Percentiles rank a stretch among this genome's conserved stretches.
Conservation (phyloP, 2,113 vertebrate genomes). For the Ivindomyrus marchei region DNA sequence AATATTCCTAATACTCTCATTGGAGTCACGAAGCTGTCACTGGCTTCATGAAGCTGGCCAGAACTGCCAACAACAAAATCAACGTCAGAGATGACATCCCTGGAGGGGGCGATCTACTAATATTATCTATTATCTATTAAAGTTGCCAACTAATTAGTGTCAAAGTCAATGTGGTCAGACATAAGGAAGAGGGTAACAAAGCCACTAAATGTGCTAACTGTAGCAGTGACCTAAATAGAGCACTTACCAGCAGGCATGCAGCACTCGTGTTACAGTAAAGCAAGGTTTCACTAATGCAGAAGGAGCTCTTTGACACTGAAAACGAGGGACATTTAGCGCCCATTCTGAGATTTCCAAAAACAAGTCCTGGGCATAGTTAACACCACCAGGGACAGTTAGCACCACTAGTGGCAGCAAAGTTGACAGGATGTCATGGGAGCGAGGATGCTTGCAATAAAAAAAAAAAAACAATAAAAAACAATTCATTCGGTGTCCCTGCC, state of each 20-base stretch:
- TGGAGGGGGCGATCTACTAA: neutral
- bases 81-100: neutral
- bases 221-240: constrained; percentile 60
- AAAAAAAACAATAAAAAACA: neutral
- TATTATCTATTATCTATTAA: no score
- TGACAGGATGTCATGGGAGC: neutral
- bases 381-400: neutral
- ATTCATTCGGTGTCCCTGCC: neutral
- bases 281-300: constrained; percentile 37
- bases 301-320: neutral
- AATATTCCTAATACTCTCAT: neutral
- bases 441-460: neutral
- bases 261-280: constrained; percentile 53
- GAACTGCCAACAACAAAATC: neutral
- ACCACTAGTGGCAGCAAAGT: neutral
- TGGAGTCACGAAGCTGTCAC: neutral
- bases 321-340: constrained; percentile 1
- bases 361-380: neutral
- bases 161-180: neutral
- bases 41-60: neutral
- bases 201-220: constrained; percentile 38
- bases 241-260: constrained; percentile 57
- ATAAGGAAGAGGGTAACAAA: neutral
- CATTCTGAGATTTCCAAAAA: neutral
- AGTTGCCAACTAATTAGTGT: neutral